Conservation (phyloP, 92 coral and sea anemone genomes). For the Zoanthus gigantus region DNA sequence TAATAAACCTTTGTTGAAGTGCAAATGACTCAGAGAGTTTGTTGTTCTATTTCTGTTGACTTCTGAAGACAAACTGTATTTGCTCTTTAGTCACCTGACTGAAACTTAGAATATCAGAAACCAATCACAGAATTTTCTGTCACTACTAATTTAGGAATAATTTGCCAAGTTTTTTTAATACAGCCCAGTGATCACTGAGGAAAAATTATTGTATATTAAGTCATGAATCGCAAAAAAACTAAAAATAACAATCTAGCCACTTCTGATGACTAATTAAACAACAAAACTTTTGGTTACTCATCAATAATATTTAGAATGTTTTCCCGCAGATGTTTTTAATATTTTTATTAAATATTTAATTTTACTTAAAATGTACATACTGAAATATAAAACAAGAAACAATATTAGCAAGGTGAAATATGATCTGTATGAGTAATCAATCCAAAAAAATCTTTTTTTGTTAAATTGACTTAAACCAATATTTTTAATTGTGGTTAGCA, state of each 20-base stretch:
- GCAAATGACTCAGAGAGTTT: slow-evolving; percentile 29
- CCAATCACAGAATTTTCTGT: slow-evolving; percentile 13
- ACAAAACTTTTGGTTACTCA: neutral
- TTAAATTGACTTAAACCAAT: neutral
- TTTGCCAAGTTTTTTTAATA: neutral
- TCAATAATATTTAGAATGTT: neutral
- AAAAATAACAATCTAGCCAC: slow-evolving; percentile 17
- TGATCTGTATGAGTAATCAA: neutral
- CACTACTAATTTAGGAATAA: neutral
- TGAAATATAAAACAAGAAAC: neutral
- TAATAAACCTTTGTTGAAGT: slow-evolving; percentile 8
- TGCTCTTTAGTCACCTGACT: slow-evolving; percentile 41
- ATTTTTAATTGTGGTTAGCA: neutral
- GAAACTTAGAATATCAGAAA: neutral
- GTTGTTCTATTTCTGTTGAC: neutral
- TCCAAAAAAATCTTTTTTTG: neutral
- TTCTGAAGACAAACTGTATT: neutral
- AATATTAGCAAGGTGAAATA: neutral
- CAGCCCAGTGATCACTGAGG: neutral
- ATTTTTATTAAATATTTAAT: neutral
- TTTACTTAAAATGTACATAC: neutral
- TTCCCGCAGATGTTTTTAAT: neutral
- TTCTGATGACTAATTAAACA: neutral
- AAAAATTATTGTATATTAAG: neutral
- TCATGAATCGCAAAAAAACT: neutral